A percentile compares a stretch with the other conserved stretches of the same genome.
Evolutionary conservation across 1,140 invertebrate genomes (phyloP).

Genomic region (Drosophila leontia): DNA sequence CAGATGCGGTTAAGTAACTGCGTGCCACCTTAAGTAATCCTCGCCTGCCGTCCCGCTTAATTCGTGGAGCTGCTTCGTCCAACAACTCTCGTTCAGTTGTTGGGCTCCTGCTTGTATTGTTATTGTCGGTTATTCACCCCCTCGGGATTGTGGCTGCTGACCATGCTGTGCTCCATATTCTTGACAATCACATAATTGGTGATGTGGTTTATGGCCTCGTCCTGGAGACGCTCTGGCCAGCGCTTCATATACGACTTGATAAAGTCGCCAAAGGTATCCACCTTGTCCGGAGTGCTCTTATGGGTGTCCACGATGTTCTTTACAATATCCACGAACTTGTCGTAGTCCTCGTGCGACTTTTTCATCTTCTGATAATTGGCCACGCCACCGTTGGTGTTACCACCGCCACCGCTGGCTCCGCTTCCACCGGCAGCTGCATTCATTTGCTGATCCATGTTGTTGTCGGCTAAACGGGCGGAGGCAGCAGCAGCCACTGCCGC

Average conservation of each 20-base stretch:
- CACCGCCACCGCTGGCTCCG: conserved; percentile 61
- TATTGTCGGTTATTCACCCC: conserved; percentile 77
- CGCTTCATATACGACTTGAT: conserved; percentile 83
- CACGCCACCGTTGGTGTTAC: conserved; percentile 78
- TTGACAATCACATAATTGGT: conserved; percentile 84
- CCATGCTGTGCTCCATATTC: conserved; percentile 84
- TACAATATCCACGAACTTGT: conserved; percentile 83
- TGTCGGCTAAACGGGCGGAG: conserved; percentile 75
- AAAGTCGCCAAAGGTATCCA: conserved; percentile 81
- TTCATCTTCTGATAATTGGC: conserved; percentile 83
- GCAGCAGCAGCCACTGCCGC: conserved; percentile 78
- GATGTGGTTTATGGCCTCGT: conserved; percentile 83
- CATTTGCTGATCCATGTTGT: conserved; percentile 79
- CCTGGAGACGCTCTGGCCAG: conserved; percentile 81
- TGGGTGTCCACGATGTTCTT: conserved; percentile 84
- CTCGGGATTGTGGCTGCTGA: conserved; percentile 70
- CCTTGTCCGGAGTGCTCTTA: conserved; percentile 79
- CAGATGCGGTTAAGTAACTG: conserved; percentile 74
- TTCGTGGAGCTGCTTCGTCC: conserved; percentile 71
- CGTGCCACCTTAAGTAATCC: conserved; percentile 69
- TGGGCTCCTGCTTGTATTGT: conserved; percentile 83
- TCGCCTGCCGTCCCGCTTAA: conserved; percentile 18
- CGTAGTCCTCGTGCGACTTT: conserved; percentile 83
- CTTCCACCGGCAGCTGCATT: conserved; percentile 66
- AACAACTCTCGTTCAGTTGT: conserved; percentile 74